Percentiles rank a stretch among this genome's conserved stretches.
These are phyloP conservation scores for Helleia helle DNA, from an alignment of 2,888 invertebrate species.

Conservation along the genomic window DNA sequence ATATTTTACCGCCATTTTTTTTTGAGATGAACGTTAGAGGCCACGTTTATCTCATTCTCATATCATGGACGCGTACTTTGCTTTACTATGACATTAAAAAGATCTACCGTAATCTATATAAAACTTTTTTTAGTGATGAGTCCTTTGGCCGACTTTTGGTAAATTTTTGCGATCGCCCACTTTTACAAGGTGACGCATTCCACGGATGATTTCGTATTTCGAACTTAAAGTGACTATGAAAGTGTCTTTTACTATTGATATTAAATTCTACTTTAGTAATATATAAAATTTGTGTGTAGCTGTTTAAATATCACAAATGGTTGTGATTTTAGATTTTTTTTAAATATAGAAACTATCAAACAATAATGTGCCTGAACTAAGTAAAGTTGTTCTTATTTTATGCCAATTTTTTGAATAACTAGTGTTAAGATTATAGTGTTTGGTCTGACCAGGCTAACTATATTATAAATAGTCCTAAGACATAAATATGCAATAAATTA, in stretches of 20 bases:
- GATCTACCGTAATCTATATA: too few relatives aligned
- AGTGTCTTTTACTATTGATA: slow-evolving; percentile 15
- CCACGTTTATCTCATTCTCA: too few relatives aligned
- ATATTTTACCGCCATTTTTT: too few relatives aligned
- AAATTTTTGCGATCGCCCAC: too few relatives aligned
- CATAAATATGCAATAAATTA: slow-evolving; percentile 25
- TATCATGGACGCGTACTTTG: too few relatives aligned
- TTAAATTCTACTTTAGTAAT: slow-evolving; percentile 16
- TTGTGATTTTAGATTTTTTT: slow-evolving; percentile 17
- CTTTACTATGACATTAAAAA: too few relatives aligned
- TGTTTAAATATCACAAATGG: slow-evolving; percentile 15
- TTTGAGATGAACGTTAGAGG: too few relatives aligned
- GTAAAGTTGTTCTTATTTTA: slow-evolving; percentile 30
- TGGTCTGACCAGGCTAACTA: slow-evolving; percentile 15
- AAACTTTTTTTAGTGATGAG: too few relatives aligned
- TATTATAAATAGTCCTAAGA: slow-evolving; percentile 19
- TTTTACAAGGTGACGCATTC: too few relatives aligned
- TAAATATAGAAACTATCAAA: slow-evolving; percentile 20
- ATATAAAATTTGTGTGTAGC: not conserved
- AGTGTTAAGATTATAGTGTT: slow-evolving; percentile 21
- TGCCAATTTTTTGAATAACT: slow-evolving; percentile 26
- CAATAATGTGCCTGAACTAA: slow-evolving; percentile 29
- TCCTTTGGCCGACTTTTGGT: too few relatives aligned
- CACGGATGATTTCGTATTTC: too few relatives aligned
- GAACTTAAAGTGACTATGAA: too few relatives aligned